Conservation (phyloP, 2,113 vertebrate species). For the Barnardius zonarius region DNA sequence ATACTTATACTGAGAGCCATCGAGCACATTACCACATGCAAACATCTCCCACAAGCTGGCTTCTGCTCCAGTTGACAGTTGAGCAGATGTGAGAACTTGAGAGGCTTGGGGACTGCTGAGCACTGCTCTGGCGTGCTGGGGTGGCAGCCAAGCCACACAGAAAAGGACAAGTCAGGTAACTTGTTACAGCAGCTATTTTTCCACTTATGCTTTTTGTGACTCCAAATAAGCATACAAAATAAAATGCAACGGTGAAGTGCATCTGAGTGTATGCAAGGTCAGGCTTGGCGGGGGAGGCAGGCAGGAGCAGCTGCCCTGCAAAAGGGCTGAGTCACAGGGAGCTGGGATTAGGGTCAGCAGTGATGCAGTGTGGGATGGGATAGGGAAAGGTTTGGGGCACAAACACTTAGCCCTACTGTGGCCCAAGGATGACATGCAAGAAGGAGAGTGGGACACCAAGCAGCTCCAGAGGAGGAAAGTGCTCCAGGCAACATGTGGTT, state of each 20-base stretch:
- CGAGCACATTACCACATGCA: not conserved
- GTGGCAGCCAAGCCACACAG: not conserved
- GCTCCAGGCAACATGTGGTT: fast-evolving
- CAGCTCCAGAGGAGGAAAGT: not conserved
- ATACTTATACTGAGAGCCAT: not conserved
- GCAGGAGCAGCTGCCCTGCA: not conserved
- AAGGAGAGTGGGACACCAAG: no score
- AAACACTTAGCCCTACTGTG: not conserved
- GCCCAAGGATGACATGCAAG: fast-evolving
- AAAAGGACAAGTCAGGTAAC: constrained; percentile 46
- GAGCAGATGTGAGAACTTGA: not conserved
- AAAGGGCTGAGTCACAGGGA: not conserved
- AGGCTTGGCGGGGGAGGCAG: not conserved
- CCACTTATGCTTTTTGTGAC: not conserved
- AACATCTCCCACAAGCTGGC: not conserved
- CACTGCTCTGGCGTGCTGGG: not conserved
- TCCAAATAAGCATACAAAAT: not conserved
- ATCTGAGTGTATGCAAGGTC: not conserved
- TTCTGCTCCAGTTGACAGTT: not conserved
- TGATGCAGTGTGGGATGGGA: not conserved
- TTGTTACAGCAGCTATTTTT: not conserved
- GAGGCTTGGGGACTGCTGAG: not conserved
- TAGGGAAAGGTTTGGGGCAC: not conserved
- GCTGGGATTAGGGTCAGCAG: not conserved
- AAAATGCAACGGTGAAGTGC: not conserved